Conservation (phyloP, 64 coral and sea anemone species). For the Actinia equina region DNA sequence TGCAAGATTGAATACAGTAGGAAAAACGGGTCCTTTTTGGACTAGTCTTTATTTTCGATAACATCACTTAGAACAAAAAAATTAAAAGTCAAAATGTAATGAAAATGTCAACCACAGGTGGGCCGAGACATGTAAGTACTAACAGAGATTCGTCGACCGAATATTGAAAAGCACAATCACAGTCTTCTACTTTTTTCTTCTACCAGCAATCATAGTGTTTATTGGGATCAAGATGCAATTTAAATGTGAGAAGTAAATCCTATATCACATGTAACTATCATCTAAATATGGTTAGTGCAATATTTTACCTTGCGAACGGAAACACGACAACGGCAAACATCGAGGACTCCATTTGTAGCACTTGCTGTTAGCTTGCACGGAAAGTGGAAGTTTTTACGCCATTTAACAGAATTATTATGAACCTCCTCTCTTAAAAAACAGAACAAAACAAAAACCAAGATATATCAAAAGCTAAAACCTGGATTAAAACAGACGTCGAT, state of each 20-base stretch:
- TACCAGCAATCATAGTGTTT: not conserved
- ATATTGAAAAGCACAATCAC: not conserved
- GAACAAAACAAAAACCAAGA: not conserved
- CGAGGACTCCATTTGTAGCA: conserved; percentile 86
- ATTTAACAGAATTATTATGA: conserved; percentile 89
- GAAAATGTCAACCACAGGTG: not conserved
- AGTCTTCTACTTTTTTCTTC: not conserved
- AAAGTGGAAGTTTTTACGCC: conserved; percentile 74
- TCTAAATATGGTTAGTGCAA: not conserved
- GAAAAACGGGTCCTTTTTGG: too few species aligned
- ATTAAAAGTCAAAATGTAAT: not conserved
- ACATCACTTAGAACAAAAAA: too few species aligned
- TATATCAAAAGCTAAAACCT: not conserved
- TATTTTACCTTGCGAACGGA: conserved; percentile 87
- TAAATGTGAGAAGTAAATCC: not conserved
- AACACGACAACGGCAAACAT: conserved; percentile 78
- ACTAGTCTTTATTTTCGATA: not conserved
- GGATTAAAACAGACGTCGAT: not conserved
- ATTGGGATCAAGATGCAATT: not conserved
- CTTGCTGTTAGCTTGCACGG: conserved; percentile 93
- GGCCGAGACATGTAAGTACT: not conserved
- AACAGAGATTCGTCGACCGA: not conserved
- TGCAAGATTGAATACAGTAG: too few species aligned
- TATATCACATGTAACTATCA: not conserved
- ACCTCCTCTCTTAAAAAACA: conserved; percentile 75